Evolutionary conservation across 2,113 vertebrate species (phyloP).

Genomic region (Noctilio leporinus): DNA sequence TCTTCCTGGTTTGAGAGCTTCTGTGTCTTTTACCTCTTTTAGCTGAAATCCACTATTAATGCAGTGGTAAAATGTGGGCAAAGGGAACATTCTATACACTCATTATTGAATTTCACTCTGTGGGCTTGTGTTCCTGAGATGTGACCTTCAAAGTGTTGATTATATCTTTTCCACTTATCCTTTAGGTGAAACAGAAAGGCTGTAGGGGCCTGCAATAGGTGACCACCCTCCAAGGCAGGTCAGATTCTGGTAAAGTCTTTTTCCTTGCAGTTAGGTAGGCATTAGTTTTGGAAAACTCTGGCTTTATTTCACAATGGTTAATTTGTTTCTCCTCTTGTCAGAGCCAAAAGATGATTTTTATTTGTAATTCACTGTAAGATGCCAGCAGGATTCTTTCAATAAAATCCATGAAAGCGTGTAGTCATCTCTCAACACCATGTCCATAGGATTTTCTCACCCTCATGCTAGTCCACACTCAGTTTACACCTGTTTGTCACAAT

Average conservation of each 20-base stretch:
- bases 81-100: background rate
- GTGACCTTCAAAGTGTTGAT: background rate
- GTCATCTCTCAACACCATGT: background rate
- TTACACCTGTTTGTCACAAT: no score
- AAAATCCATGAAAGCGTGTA: background rate
- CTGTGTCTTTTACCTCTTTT: accelerated
- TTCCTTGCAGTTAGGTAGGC: background rate
- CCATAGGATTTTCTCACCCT: no score
- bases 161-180: no score
- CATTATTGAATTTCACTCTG: background rate
- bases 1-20: no score
- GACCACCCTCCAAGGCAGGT: accelerated
- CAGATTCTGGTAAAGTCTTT: background rate
- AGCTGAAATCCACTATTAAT: background rate
- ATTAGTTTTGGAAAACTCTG: background rate
- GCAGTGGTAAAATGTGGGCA: accelerated
- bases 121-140: background rate
- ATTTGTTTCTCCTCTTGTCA: background rate
- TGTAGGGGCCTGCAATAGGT: accelerated
- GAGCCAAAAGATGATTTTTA: background rate
- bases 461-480: accelerated
- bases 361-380: background rate
- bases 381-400: background rate
- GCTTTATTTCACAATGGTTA: background rate
- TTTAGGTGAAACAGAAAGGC: background rate